phyloP scores from a whole-genome alignment of 1,140 invertebrate species.

The Camponotus vicinus region DNA sequence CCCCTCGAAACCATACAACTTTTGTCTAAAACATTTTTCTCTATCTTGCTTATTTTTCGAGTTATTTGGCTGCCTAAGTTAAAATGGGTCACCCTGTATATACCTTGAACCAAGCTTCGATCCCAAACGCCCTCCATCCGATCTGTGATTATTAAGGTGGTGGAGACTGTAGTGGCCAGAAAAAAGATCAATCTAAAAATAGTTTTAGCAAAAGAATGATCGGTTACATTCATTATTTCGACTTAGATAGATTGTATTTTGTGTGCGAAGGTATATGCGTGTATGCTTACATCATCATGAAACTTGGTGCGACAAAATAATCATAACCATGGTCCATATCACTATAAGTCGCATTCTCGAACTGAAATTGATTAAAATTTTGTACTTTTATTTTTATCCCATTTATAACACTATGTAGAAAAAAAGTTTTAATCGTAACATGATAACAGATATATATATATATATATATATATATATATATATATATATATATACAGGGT shows the following conservation, averaged over 20 bases:
- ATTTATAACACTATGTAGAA: neutral
- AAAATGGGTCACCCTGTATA: too few species aligned
- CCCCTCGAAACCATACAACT: too few species aligned
- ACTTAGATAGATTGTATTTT: neutral
- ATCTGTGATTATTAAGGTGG: slow-evolving; percentile 93
- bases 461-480: neutral
- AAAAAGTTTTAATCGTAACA: neutral
- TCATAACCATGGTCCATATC: slow-evolving; percentile 85
- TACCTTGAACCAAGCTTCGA: slow-evolving; percentile 91
- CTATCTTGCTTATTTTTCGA: too few species aligned
- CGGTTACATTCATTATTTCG: neutral
- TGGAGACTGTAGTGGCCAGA: slow-evolving; percentile 92
- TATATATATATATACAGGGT: neutral
- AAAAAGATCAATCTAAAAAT: slow-evolving; percentile 91
- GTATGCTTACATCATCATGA: slow-evolving; percentile 89
- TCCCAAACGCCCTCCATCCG: slow-evolving; percentile 93
- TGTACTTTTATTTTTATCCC: neutral
- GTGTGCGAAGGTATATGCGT: slow-evolving; percentile 11
- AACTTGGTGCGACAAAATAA: slow-evolving; percentile 93
- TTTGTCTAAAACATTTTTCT: too few species aligned
- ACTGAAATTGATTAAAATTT: slow-evolving; percentile 80
- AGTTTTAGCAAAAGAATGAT: neutral
- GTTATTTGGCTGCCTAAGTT: too few species aligned
- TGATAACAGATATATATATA: neutral
- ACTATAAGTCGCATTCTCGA: slow-evolving; percentile 92